Percentiles rank a stretch among this genome's conserved stretches.
Conservation (phyloP, 2,113 vertebrate genomes). For the Neodon shergylaensis region DNA sequence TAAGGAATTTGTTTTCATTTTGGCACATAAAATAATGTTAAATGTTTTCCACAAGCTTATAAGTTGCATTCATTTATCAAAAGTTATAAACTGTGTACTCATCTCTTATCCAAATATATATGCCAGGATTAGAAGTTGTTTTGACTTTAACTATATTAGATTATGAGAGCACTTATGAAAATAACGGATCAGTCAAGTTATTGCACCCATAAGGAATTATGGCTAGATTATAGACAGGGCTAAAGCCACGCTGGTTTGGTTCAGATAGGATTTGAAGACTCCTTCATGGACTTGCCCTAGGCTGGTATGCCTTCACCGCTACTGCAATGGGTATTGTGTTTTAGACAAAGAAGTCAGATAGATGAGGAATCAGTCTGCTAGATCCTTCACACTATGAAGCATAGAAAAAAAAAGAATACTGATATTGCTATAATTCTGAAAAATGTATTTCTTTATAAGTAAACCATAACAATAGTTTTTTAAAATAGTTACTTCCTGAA, state of each 20-base stretch:
- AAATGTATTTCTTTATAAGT: not conserved
- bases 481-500: not conserved
- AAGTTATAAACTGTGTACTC: not conserved
- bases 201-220: not conserved
- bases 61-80: not conserved
- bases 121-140: not conserved
- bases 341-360: not conserved
- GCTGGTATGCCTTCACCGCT: not conserved
- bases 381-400: not conserved
- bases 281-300: not conserved
- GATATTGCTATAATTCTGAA: not conserved
- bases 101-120: not conserved
- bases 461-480: not conserved
- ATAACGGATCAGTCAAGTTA: not conserved
- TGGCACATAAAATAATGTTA: not conserved
- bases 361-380: not conserved
- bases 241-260: not conserved
- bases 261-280: too few species aligned
- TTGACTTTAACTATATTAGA: not conserved
- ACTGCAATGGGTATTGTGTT: not conserved
- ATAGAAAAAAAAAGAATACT: not conserved
- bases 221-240: not conserved
- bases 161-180: not conserved
- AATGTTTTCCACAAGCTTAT: conserved; percentile 23
- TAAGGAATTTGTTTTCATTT: conserved; percentile 10